Conservation (phyloP, 2,797 vertebrate genomes). For the Chloroceryle inda region DNA sequence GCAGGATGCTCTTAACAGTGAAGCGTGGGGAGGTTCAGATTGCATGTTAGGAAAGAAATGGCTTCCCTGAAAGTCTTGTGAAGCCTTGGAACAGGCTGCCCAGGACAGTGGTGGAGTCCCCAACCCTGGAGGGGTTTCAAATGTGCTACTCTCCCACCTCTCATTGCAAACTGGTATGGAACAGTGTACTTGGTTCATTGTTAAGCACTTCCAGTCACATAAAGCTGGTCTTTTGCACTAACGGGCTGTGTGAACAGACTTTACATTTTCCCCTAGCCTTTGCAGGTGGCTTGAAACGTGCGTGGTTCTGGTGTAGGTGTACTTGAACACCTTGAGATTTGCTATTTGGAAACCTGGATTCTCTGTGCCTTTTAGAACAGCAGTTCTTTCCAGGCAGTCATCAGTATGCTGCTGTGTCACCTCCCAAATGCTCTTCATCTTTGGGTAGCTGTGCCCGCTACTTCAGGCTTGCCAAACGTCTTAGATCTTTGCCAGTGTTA, state of each 20-base stretch:
- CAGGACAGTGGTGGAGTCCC: neutral
- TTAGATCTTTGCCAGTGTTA: neutral
- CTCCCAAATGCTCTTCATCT: neutral
- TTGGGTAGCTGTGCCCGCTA: neutral
- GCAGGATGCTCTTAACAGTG: neutral
- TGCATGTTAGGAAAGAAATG: neutral
- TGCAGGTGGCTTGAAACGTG: neutral
- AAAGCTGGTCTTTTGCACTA: neutral
- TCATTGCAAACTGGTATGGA: neutral
- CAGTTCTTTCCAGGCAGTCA: neutral
- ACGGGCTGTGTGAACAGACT: neutral
- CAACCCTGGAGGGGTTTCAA: neutral
- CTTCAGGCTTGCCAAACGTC: neutral
- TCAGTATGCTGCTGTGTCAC: neutral
- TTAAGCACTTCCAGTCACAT: neutral
- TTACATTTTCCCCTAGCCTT: neutral
- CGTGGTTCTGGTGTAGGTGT: neutral
- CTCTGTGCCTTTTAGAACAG: neutral
- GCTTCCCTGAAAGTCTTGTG: neutral
- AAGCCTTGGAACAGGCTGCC: neutral
- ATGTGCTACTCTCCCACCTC: neutral
- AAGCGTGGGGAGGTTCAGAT: neutral
- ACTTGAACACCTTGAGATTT: neutral
- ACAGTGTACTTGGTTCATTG: fast-evolving
- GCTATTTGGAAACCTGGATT: neutral